These are phyloP conservation scores for Hoplostethus mediterraneus DNA, from an alignment of 2,797 vertebrate species.

Conservation along the genomic window DNA sequence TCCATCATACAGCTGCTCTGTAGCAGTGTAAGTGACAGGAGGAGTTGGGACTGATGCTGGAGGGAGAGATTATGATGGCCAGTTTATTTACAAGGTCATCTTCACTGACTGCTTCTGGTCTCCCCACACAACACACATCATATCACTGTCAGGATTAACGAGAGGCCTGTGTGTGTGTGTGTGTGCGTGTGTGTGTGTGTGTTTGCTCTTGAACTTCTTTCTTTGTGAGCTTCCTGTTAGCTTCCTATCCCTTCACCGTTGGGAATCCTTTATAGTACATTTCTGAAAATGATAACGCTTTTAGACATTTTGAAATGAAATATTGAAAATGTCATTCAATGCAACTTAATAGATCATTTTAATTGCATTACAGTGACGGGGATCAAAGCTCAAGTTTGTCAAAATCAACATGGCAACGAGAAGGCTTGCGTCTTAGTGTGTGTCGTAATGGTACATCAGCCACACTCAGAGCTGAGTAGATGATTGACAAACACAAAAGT, in stretches of 20 bases:
- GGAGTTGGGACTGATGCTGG: slow-evolving; percentile 46
- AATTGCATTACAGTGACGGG: too few species aligned
- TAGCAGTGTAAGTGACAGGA: slow-evolving; percentile 63
- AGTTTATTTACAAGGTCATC: slow-evolving; percentile 82
- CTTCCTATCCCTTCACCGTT: too few species aligned
- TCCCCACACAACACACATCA: slow-evolving; percentile 40
- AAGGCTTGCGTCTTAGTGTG: slow-evolving; percentile 20
- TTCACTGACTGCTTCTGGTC: slow-evolving; percentile 39
- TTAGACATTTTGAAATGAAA: too few species aligned
- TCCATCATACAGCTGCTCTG: slow-evolving; percentile 33
- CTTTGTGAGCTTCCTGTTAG: background rate
- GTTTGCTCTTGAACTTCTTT: background rate
- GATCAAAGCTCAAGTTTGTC: too few species aligned
- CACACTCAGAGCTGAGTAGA: slow-evolving; percentile 26
- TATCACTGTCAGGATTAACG: slow-evolving; percentile 29
- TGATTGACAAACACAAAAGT: slow-evolving; percentile 58
- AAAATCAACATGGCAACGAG: too few species aligned
- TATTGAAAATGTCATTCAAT: too few species aligned
- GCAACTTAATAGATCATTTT: too few species aligned
- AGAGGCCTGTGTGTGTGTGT: background rate
- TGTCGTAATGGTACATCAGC: slow-evolving; percentile 11
- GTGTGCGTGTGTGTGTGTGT: slow-evolving; percentile 2
- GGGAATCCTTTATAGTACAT: too few species aligned
- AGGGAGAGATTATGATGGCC: slow-evolving; percentile 73
- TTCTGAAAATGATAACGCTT: too few species aligned